Conservation (phyloP, 2,888 invertebrate genomes). For the Alloplasta piceator region DNA sequence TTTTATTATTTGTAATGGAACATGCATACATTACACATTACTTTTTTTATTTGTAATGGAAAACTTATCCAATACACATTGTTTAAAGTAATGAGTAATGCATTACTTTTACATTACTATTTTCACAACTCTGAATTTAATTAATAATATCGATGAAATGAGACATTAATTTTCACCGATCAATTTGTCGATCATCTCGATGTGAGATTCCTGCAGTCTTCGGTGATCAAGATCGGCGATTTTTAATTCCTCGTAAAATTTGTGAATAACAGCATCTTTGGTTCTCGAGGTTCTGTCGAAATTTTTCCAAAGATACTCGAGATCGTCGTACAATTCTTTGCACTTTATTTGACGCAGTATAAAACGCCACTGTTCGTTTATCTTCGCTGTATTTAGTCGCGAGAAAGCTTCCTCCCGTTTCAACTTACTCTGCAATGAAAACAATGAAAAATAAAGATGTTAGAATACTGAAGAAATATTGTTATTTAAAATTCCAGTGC, state of each 20-base stretch:
- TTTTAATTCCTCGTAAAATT: constrained; percentile 87
- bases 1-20: too few species aligned
- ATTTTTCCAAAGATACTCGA: constrained; percentile 86
- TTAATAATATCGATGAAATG: too few species aligned
- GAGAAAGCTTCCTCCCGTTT: constrained; percentile 92
- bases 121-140: too few species aligned
- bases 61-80: too few species aligned
- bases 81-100: too few species aligned
- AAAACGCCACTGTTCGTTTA: constrained; percentile 93
- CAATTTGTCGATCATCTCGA: constrained; percentile 88
- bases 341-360: constrained; percentile 91
- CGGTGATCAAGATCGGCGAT: constrained; percentile 90
- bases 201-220: constrained; percentile 89
- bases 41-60: too few species aligned
- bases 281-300: constrained; percentile 87
- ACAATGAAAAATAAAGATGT: constrained; percentile 33
- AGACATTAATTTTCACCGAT: constrained; percentile 84
- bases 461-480: constrained; percentile 1
- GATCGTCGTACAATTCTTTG: constrained; percentile 88
- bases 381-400: constrained; percentile 91
- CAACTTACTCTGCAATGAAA: constrained; percentile 88
- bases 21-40: too few species aligned
- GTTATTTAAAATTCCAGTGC: too few species aligned
- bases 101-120: too few species aligned
- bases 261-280: constrained; percentile 88